phyloP scores from a whole-genome alignment of 2,888 invertebrate species.

The Ashinkailepas kermadecensis region DNA sequence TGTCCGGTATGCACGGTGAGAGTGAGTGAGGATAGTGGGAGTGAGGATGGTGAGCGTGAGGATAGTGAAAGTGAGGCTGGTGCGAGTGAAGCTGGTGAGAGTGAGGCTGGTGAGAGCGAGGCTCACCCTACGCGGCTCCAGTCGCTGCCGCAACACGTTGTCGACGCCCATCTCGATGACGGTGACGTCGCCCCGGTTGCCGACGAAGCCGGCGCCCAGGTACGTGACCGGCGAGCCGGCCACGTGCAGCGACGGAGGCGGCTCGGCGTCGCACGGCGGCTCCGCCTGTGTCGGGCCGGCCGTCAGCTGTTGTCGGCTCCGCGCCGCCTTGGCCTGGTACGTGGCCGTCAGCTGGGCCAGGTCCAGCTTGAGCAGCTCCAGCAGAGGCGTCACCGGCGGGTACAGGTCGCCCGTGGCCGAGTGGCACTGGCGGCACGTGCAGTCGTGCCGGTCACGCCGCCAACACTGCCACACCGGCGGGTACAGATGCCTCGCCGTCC shows the following conservation, averaged over 20 bases:
- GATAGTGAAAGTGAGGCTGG: too few relatives aligned
- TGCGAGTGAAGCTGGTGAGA: too few relatives aligned
- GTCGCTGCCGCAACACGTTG: slow-evolving; percentile 37
- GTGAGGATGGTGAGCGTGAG: too few relatives aligned
- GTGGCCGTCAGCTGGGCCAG: slow-evolving; percentile 19
- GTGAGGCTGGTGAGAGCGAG: too few relatives aligned
- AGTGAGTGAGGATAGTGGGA: too few relatives aligned
- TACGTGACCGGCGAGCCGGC: slow-evolving; percentile 46
- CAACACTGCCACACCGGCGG: too few relatives aligned
- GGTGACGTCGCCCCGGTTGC: slow-evolving; percentile 48
- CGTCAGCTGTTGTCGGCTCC: not conserved
- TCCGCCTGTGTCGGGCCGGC: not conserved
- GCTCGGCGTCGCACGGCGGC: not conserved
- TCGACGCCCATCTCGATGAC: slow-evolving; percentile 48
- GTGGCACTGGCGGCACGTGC: slow-evolving; percentile 38
- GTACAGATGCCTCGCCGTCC: too few relatives aligned
- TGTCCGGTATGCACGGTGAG: too few relatives aligned
- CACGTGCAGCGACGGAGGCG: slow-evolving; percentile 27
- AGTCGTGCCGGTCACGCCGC: slow-evolving; percentile 24
- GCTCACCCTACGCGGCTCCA: slow-evolving; percentile 24
- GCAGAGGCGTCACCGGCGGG: slow-evolving; percentile 45
- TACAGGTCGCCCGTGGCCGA: slow-evolving; percentile 43
- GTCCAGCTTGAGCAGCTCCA: slow-evolving; percentile 36
- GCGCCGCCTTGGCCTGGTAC: not conserved
- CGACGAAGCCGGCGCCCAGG: slow-evolving; percentile 47